phyloP scores from a whole-genome alignment of 2,888 invertebrate species.

The Notodonta dromedarius region DNA sequence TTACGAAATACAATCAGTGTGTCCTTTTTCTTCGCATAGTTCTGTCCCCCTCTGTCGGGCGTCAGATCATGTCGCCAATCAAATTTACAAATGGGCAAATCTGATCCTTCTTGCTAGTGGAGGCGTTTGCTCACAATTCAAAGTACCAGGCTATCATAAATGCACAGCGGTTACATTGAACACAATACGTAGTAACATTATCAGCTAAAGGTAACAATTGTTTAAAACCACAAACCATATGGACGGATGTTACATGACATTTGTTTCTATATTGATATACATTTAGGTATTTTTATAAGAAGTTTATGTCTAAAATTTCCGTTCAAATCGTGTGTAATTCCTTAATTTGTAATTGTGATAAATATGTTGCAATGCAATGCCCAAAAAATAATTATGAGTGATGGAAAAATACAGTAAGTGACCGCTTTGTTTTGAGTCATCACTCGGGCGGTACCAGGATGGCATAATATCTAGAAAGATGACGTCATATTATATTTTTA shows the following conservation, averaged over 20 bases:
- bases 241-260: no score
- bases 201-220: not conserved
- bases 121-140: not conserved
- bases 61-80: no score
- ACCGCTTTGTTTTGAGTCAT: not conserved
- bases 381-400: not conserved
- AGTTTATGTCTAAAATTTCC: no score
- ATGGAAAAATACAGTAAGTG: not conserved
- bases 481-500: not conserved
- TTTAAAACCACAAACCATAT: no score
- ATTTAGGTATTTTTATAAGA: no score
- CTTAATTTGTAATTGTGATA: no score
- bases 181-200: not conserved
- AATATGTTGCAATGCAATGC: not conserved
- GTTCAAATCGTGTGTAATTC: no score
- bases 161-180: not conserved
- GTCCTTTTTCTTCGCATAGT: no score
- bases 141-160: constrained; percentile 1
- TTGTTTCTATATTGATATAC: not conserved
- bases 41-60: no score
- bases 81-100: no score
- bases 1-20: no score
- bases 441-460: not conserved
- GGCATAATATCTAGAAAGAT: not conserved
- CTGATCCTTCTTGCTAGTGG: not conserved